Base-by-base conservation (phyloP, 2,888 invertebrate genomes). In the Pteria penguin region DNA sequence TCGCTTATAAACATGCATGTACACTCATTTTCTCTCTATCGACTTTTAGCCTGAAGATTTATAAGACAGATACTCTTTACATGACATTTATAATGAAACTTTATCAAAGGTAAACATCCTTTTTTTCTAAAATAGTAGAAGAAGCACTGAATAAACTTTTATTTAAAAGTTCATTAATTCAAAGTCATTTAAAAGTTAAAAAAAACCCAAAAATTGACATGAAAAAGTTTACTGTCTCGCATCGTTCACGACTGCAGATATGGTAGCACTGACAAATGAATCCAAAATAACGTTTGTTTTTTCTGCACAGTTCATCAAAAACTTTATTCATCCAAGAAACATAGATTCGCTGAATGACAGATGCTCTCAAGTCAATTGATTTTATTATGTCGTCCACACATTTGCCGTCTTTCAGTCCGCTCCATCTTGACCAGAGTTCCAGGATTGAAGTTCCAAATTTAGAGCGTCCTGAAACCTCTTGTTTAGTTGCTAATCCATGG, bases 401-500 rank as follows among this genome's bases (percentile, higher is more conserved):
- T 36, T 36, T 36, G 45, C 45, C 45, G 8, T 36, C 45, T 36
- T 36, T 36, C 45, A 36, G 45, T 1, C 26, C 24, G 22, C 24
- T 22, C 2, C 58, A 14, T 14, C 26, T 26, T 58, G 58, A 18
- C 22, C 32, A n/a, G 63, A 5, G 33, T 63, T 33, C 32, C 33
- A 63, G 33, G 24, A 22, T 14, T 33, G 24, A 29, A 63, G 33
- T 4, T 24, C 63, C 26, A 27, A 27, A 22, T 63, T 63, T 5
- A 63, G 36, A 22, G 36, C 36, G 24, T 63, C 63, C 29, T 63
- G 31, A 29, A 27, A 63, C 2, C 22, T n/a, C n/a, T 63, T 63
- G 8, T 63, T 63, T 11, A 63, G 22, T 31, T 63, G 24, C 4
- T 27, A 29, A 31, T 33, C n/a, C 29, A 63, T 14, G 26, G 82